A percentile compares a stretch with the other conserved stretches of the same genome.
Conservation (phyloP, 35 echinoderm and acorn worm genomes). For the Apostichopus japonicus region DNA sequence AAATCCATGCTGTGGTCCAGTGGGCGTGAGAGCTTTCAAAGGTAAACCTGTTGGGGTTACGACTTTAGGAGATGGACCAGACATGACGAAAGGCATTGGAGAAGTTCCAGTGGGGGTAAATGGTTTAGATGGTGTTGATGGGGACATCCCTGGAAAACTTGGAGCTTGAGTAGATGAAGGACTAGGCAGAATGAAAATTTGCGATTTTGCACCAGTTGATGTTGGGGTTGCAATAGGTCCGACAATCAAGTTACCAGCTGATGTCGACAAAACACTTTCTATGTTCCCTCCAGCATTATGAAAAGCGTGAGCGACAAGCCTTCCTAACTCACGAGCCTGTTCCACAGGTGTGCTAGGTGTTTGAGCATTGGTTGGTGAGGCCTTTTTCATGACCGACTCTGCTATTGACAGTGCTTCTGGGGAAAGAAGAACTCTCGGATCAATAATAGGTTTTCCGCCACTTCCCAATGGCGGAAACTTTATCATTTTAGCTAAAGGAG, state of each 20-base stretch:
- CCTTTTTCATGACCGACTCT: slow-evolving; percentile 89
- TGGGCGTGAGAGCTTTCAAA: slow-evolving; percentile 31
- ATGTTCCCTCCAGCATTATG: slow-evolving; percentile 97
- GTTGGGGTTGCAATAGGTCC: slow-evolving; percentile 98
- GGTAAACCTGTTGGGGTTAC: slow-evolving; percentile 26
- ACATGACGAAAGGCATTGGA: background rate
- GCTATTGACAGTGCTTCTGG: slow-evolving; percentile 96
- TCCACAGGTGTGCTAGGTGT: slow-evolving; percentile 94
- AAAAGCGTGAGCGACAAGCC: slow-evolving; percentile 93
- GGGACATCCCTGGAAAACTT: slow-evolving; percentile 68
- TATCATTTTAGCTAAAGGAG: slow-evolving; percentile 70
- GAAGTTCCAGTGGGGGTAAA: slow-evolving; percentile 27
- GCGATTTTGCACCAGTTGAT: slow-evolving; percentile 71
- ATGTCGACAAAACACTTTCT: slow-evolving; percentile 83
- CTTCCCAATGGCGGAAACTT: slow-evolving; percentile 57
- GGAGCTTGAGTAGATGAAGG: slow-evolving; percentile 86
- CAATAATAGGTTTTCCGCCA: slow-evolving; percentile 70
- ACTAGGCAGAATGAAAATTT: slow-evolving; percentile 88
- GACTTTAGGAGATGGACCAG: slow-evolving; percentile 17
- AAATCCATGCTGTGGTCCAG: slow-evolving; percentile 12
- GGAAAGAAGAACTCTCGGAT: slow-evolving; percentile 80
- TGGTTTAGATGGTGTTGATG: slow-evolving; percentile 48
- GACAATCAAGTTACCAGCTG: slow-evolving; percentile 81
- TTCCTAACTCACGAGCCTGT: slow-evolving; percentile 80
- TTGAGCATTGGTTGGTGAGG: slow-evolving; percentile 90